Conservation (phyloP, 2,888 invertebrate species). For the Mesoligia furuncula region DNA sequence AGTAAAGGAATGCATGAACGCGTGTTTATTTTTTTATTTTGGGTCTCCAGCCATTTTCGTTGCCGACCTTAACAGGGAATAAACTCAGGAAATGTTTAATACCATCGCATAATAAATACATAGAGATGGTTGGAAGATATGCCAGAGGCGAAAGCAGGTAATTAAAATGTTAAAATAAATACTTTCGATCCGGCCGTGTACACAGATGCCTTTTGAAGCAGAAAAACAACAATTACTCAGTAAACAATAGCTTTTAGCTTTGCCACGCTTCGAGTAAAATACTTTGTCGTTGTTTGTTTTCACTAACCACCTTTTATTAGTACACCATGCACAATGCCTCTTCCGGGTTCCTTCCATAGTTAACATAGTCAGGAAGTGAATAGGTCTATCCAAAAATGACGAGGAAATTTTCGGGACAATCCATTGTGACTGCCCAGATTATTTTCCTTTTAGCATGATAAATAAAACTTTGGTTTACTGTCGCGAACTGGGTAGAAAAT, state of each 20-base stretch:
- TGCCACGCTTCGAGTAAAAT: conserved; percentile 44
- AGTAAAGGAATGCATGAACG: background rate
- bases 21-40: background rate
- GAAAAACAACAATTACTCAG: conserved; percentile 48
- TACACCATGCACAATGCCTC: conserved; percentile 8
- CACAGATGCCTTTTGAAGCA: conserved; percentile 49
- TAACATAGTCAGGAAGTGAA: background rate
- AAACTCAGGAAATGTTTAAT: background rate
- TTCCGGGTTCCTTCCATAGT: background rate
- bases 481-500: background rate
- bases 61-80: background rate
- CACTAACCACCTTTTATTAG: conserved; percentile 47
- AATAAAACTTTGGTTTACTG: background rate
- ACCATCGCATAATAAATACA: background rate
- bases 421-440: background rate
- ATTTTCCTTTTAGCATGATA: background rate
- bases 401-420: background rate
- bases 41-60: background rate
- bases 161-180: conserved; percentile 14
- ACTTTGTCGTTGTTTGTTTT: conserved; percentile 45
- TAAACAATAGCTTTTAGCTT: conserved; percentile 59
- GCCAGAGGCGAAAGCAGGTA: conserved; percentile 6
- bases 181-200: conserved; percentile 1
- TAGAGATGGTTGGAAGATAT: background rate
- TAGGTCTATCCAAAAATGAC: background rate